These are phyloP conservation scores for Sphaerophoria taeniata DNA, from an alignment of 2,888 invertebrate genomes.

Conservation along the genomic window DNA sequence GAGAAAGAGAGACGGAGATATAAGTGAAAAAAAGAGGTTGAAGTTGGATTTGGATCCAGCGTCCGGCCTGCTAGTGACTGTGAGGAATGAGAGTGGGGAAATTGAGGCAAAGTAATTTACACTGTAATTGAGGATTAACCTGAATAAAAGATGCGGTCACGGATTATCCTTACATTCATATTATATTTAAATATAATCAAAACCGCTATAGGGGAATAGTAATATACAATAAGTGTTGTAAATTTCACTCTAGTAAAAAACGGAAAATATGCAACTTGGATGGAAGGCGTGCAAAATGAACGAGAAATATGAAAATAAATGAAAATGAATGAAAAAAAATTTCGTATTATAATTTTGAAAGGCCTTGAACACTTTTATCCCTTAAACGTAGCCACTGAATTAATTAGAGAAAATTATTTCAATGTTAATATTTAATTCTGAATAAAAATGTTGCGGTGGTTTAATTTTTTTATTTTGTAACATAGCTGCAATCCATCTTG, in stretches of 20 bases:
- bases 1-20: background rate
- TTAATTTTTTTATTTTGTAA: too few relatives aligned
- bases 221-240: background rate
- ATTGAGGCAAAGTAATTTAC: conserved; percentile 80
- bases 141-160: conserved; percentile 77
- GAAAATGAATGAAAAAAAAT: too few relatives aligned
- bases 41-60: background rate
- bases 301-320: conserved; percentile 11
- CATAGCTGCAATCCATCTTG: background rate
- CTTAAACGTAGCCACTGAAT: conserved; percentile 37
- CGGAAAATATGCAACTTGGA: conserved; percentile 58
- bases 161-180: conserved; percentile 60
- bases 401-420: conserved; percentile 56
- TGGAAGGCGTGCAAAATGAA: conserved; percentile 28
- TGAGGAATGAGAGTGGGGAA: conserved; percentile 25
- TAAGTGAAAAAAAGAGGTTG: background rate
- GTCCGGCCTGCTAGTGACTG: conserved; percentile 50
- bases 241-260: background rate
- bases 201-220: too few relatives aligned
- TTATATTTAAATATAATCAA: conserved; percentile 7
- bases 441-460: conserved; percentile 60
- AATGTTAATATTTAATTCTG: conserved; percentile 61
- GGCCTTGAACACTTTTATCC: conserved; percentile 49
- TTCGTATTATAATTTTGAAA: conserved; percentile 53
- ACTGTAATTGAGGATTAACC: conserved; percentile 82